Evolutionary conservation across 2,888 invertebrate genomes (phyloP), one percentile per base, ranked within the genome.

Genomic region (Drosophila siamana): DNA sequence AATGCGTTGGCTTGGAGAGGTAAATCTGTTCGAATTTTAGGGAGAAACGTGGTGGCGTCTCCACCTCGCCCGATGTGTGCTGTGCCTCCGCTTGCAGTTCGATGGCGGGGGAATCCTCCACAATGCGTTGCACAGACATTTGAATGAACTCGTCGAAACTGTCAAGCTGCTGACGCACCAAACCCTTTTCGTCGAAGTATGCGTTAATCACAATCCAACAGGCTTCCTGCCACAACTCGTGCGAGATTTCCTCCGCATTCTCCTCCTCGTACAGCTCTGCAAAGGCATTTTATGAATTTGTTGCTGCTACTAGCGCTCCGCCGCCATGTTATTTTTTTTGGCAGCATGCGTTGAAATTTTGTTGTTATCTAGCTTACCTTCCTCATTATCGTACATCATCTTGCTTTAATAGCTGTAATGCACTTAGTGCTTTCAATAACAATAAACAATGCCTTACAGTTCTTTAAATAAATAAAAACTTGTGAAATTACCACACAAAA

Each of bases 181-280:
- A 94, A 92, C 99, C 99, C 93, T 99, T 99, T 92, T 99, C 99
- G 91, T 99, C 99, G 91, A 99, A 99, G 93, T 99, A 99, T 0
- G 99, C 98, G 91, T 99, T 99, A 90, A 99, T 99, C 69, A 99
- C 99, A 90, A 99, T 99, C 99, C 99, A 99, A 90, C 99, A 99
- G 44, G 99, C 99, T 94, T 99, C 99, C 93, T 99, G 99, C 99
- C 99, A 99, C 75, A 99, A 93, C 91, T 99, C 99, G 5, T 98
- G 96, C 30, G 98, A 98, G 89, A 99, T 98, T 93, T 99, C 99
- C 92, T 98, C 98, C 9, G 95, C 95, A 91, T 97, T 97, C 89
- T 97, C 97, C 90, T 97, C 97, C 77, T 97, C 97, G 92, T 94
- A 96, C 57, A 92, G 79, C 72, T 93, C 93, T 93, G 61, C 11